phyloP scores from a whole-genome alignment of 2,113 vertebrate genomes.

The Nibea albiflora region DNA sequence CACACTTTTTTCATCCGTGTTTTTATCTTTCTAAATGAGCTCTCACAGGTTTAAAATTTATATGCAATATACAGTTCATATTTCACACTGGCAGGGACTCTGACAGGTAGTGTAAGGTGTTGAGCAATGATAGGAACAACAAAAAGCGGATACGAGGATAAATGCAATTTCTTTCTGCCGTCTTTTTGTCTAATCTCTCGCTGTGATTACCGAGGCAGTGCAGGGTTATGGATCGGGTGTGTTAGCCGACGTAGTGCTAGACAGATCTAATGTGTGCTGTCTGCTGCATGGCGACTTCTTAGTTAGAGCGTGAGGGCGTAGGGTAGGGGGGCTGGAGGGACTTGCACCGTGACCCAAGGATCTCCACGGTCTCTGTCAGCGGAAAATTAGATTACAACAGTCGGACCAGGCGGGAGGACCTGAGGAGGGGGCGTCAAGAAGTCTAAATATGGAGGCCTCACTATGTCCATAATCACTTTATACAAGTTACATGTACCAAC shows the following conservation, averaged over 20 bases:
- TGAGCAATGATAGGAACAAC: slow-evolving; percentile 57
- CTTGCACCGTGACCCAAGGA: slow-evolving; percentile 80
- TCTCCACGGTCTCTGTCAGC: slow-evolving; percentile 84
- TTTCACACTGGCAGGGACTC: slow-evolving; percentile 34
- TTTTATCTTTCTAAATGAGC: slow-evolving; percentile 37
- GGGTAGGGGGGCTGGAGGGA: slow-evolving; percentile 59
- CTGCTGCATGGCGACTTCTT: slow-evolving; percentile 83
- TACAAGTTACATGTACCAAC: slow-evolving; percentile 82
- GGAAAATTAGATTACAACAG: slow-evolving; percentile 87
- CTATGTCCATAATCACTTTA: slow-evolving; percentile 86
- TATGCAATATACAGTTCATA: slow-evolving; percentile 49
- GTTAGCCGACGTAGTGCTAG: slow-evolving; percentile 69
- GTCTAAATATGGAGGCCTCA: slow-evolving; percentile 86
- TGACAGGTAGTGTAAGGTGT: slow-evolving; percentile 69
- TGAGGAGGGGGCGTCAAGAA: slow-evolving; percentile 83
- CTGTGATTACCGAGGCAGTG: slow-evolving; percentile 68
- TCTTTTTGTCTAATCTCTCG: slow-evolving; percentile 64
- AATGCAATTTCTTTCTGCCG: slow-evolving; percentile 58
- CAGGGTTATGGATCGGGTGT: slow-evolving; percentile 54
- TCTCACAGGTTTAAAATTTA: slow-evolving; percentile 57
- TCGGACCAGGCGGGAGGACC: slow-evolving; percentile 75
- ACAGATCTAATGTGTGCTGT: slow-evolving; percentile 86
- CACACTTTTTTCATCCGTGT: slow-evolving; percentile 8
- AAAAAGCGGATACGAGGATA: slow-evolving; percentile 59
- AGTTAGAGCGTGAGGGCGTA: slow-evolving; percentile 70